A percentile compares a stretch with the other conserved stretches of the same genome.
phyloP scores from a whole-genome alignment of 1,140 invertebrate species.

The Musca domestica region DNA sequence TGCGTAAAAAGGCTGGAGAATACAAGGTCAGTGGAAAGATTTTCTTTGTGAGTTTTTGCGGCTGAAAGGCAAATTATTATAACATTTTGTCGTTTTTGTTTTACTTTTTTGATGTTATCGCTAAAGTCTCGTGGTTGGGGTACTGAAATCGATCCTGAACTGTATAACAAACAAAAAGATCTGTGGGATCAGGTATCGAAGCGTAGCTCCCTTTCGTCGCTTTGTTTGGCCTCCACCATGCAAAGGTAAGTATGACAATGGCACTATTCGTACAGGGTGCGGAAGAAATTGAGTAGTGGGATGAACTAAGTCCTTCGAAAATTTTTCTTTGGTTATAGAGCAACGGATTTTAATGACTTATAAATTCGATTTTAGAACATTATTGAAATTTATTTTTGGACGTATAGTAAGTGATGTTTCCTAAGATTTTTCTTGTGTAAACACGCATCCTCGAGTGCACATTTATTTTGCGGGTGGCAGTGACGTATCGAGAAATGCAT shows the following conservation, averaged over 20 bases:
- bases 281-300: too few species aligned
- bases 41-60: background rate
- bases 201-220: slow-evolving; percentile 80
- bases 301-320: too few species aligned
- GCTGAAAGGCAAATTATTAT: background rate
- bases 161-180: slow-evolving; percentile 78
- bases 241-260: slow-evolving; percentile 65
- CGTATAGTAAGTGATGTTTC: too few species aligned
- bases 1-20: slow-evolving; percentile 86
- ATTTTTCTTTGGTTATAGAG: too few species aligned
- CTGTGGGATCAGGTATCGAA: slow-evolving; percentile 87
- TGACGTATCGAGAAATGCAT: too few species aligned
- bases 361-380: too few species aligned
- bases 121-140: slow-evolving; percentile 85
- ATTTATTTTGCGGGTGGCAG: too few species aligned
- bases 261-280: too few species aligned
- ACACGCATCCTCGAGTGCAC: too few species aligned
- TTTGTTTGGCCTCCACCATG: slow-evolving; percentile 82
- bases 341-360: too few species aligned
- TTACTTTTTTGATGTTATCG: slow-evolving; percentile 29
- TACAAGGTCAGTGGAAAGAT: slow-evolving; percentile 70
- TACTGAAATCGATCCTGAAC: slow-evolving; percentile 76
- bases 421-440: too few species aligned
- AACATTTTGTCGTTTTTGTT: background rate
- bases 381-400: too few species aligned